Conservation (phyloP, 2,888 invertebrate genomes). For the Eugnorisma glareosa region DNA sequence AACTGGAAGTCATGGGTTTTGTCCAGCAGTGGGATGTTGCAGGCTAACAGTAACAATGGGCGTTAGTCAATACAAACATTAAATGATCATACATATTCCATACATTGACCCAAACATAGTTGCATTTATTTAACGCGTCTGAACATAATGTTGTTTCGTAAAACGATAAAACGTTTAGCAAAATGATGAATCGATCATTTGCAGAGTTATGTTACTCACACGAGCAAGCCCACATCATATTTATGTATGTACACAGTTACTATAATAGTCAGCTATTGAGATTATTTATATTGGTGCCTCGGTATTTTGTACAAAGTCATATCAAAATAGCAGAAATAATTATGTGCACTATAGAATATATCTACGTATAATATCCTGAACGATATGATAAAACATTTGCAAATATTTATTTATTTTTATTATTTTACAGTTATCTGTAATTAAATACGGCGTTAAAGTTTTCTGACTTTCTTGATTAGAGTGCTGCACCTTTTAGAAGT, state of each 20-base stretch:
- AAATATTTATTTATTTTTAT: neutral
- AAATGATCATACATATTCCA: constrained; percentile 9
- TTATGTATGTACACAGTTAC: neutral
- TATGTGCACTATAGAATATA: neutral
- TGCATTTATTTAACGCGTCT: constrained; percentile 26
- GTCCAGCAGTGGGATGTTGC: neutral
- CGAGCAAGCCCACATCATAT: neutral
- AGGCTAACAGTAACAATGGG: neutral
- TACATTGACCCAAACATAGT: constrained; percentile 22
- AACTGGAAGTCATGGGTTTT: neutral
- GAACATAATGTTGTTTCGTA: constrained; percentile 12
- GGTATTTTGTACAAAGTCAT: neutral
- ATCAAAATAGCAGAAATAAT: too few species aligned
- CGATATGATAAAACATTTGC: neutral
- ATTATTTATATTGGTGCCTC: neutral
- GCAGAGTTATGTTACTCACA: constrained; percentile 1
- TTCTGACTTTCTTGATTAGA: neutral
- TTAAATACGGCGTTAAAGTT: neutral
- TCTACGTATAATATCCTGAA: neutral
- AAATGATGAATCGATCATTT: constrained; percentile 20
- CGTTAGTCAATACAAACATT: neutral
- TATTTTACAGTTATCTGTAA: neutral
- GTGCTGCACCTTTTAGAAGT: neutral
- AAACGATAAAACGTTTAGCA: constrained; percentile 34
- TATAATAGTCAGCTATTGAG: neutral